These are phyloP conservation scores for Prenolepis imparis DNA, from an alignment of 2,888 invertebrate species.

Conservation along the genomic window DNA sequence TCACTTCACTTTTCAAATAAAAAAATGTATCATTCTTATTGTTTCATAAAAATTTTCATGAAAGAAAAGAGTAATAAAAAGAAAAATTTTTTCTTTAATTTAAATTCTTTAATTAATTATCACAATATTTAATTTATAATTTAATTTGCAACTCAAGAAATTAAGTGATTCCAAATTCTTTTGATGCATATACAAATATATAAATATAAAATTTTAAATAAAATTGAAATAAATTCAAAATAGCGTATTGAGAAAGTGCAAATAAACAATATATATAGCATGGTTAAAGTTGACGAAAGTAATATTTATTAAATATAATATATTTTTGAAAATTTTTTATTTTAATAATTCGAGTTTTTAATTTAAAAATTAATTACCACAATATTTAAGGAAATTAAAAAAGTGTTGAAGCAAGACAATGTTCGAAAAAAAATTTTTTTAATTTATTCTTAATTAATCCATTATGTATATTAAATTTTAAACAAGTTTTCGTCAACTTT, in stretches of 20 bases:
- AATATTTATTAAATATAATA: background rate
- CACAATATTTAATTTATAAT: background rate
- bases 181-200: background rate
- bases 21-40: background rate
- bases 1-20: background rate
- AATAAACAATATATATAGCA: background rate
- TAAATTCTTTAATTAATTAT: background rate
- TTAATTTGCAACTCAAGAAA: background rate
- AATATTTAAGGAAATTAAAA: background rate
- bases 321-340: background rate
- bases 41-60: background rate
- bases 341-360: background rate
- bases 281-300: background rate
- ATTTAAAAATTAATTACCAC: background rate
- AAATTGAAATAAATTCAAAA: background rate
- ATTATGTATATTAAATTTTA: conserved; percentile 73
- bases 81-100: background rate
- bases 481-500: conserved; percentile 87
- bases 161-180: background rate
- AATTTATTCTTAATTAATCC: background rate
- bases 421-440: background rate
- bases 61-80: background rate
- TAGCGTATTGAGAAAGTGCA: background rate
- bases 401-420: background rate
- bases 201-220: background rate